Evolutionary conservation across 2,888 invertebrate species (phyloP).

Genomic region (Sarcophaga carnaria): DNA sequence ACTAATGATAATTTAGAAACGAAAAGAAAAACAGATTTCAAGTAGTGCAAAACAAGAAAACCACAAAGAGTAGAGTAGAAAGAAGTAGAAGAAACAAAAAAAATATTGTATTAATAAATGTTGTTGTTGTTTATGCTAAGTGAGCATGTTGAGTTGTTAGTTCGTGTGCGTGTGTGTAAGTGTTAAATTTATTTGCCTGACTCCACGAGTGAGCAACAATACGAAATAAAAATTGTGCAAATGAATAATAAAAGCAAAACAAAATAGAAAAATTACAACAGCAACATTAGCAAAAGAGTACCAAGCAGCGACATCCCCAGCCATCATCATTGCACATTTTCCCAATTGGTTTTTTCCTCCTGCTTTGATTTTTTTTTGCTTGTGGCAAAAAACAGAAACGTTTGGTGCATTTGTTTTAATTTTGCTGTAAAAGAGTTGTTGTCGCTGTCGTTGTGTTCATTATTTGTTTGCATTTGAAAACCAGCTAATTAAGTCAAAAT

Average conservation of each 20-base stretch:
- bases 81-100: background rate
- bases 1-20: background rate
- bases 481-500: slow-evolving; percentile 54
- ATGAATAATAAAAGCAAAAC: slow-evolving; percentile 12
- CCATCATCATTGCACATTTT: slow-evolving; percentile 3
- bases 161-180: background rate
- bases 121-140: slow-evolving; percentile 18
- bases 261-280: background rate
- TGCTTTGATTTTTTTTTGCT: background rate
- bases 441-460: background rate
- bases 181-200: slow-evolving; percentile 16
- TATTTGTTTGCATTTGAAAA: slow-evolving; percentile 19
- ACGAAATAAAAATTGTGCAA: slow-evolving; percentile 1
- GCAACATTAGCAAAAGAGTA: slow-evolving; percentile 15
- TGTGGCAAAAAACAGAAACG: slow-evolving; percentile 8
- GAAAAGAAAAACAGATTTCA: slow-evolving; percentile 24
- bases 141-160: background rate
- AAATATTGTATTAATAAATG: slow-evolving; percentile 16
- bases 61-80: background rate
- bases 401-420: background rate
- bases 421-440: background rate
- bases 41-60: slow-evolving; percentile 17
- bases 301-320: slow-evolving; percentile 47
- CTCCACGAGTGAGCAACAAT: slow-evolving; percentile 20
- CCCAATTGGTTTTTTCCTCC: background rate